Conservation (phyloP, 2,888 invertebrate species). For the Eutolmus rufibarbis region DNA sequence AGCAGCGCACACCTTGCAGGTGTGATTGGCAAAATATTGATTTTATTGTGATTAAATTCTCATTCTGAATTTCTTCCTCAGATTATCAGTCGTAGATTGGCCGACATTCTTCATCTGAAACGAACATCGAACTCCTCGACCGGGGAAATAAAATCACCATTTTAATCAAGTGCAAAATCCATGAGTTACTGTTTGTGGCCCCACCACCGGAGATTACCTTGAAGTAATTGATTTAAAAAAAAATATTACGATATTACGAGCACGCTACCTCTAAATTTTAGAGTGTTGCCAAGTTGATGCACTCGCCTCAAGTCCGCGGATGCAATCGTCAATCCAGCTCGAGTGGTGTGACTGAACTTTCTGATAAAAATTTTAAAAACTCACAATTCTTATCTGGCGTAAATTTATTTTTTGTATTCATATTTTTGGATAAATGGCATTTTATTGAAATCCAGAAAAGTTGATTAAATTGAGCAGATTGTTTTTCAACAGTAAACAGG, state of each 20-base stretch:
- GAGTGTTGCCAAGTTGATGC: not conserved
- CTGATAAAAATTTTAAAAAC: not conserved
- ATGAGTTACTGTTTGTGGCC: not conserved
- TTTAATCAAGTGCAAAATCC: not conserved
- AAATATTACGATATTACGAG: not conserved
- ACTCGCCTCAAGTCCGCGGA: not conserved
- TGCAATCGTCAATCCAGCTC: not conserved
- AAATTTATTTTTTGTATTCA: not conserved
- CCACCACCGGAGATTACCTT: not conserved
- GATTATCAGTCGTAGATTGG: not conserved
- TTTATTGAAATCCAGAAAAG: not conserved
- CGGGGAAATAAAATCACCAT: not conserved
- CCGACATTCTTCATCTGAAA: not conserved
- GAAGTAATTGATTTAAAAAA: not conserved
- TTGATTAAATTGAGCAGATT: not conserved
- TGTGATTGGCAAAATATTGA: not conserved
- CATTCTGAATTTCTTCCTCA: not conserved
- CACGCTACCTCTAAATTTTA: not conserved
- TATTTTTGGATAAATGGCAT: not conserved
- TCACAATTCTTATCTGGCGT: not conserved
- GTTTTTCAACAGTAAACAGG: not conserved
- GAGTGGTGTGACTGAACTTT: not conserved
- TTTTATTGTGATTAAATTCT: not conserved
- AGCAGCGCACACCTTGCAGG: not conserved
- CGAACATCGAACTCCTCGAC: not conserved